These are phyloP conservation scores for Cenopis cana DNA, from an alignment of 2,888 invertebrate genomes.

Conservation along the genomic window DNA sequence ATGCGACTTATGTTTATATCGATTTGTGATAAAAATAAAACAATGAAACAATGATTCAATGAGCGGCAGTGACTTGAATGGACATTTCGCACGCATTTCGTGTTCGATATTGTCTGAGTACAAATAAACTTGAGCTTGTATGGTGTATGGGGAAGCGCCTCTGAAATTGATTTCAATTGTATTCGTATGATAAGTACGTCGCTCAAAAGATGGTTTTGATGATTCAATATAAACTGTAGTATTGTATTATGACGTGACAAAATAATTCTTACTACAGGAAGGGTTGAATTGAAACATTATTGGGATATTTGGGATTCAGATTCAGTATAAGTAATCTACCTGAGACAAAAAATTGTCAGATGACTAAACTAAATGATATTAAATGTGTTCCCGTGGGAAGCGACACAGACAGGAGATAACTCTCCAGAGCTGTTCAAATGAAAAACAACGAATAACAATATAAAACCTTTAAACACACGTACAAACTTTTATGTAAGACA, in stretches of 20 bases:
- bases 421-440: not conserved
- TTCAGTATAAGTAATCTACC: not conserved
- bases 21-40: slow-evolving; percentile 41
- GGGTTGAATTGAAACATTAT: too few species aligned
- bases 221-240: not conserved
- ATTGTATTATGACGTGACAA: not conserved
- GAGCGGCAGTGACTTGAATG: slow-evolving; percentile 53
- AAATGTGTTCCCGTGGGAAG: not conserved
- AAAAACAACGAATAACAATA: not conserved
- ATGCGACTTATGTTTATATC: slow-evolving; percentile 22
- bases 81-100: slow-evolving; percentile 53
- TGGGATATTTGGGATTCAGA: too few species aligned
- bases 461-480: not conserved
- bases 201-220: not conserved
- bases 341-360: not conserved
- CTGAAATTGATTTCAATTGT: not conserved
- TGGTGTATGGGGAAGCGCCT: not conserved
- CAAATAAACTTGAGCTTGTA: slow-evolving; percentile 43
- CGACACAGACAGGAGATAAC: not conserved
- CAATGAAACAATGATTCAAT: slow-evolving; percentile 49
- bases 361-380: not conserved
- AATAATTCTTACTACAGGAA: too few species aligned
- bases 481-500: not conserved
- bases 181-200: not conserved
- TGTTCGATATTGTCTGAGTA: slow-evolving; percentile 49